These are phyloP conservation scores for Cremastinae sp. DNA, from an alignment of 2,888 invertebrate genomes.

Conservation along the genomic window DNA sequence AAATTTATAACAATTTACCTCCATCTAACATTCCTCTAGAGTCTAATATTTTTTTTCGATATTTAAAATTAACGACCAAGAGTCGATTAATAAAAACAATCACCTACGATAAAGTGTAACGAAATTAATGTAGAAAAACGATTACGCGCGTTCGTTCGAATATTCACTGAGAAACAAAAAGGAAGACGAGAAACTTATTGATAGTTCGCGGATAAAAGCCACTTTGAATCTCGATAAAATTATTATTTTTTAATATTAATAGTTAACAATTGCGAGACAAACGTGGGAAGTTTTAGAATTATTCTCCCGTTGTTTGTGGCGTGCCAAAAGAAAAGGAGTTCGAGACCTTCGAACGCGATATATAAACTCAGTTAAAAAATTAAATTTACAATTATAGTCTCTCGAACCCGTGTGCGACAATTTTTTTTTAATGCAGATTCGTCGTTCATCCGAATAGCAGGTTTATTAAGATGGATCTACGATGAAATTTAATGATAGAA, in stretches of 20 bases:
- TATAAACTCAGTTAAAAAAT: conserved; percentile 35
- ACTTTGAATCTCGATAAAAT: conserved; percentile 35
- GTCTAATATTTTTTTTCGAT: conserved; percentile 17
- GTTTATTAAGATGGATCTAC: conserved; percentile 1
- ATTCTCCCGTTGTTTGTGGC: conserved; percentile 7
- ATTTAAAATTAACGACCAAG: conserved; percentile 28
- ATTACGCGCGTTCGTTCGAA: conserved; percentile 3
- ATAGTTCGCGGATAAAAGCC: conserved; percentile 25
- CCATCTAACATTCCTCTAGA: conserved; percentile 43
- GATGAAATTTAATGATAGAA: conserved; percentile 29
- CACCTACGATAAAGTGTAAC: conserved; percentile 37
- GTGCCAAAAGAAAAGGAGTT: conserved; percentile 32
- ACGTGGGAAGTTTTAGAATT: not conserved
- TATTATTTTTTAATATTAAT: conserved; percentile 4
- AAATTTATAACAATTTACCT: conserved; percentile 44
- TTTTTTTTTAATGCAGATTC: conserved; percentile 40
- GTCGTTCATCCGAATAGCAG: conserved; percentile 13
- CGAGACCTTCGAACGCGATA: not conserved
- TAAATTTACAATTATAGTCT: conserved; percentile 61
- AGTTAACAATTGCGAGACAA: not conserved
- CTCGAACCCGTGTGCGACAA: conserved; percentile 17
- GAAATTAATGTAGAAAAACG: conserved; percentile 19
- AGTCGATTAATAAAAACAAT: conserved; percentile 34
- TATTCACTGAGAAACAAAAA: conserved; percentile 11
- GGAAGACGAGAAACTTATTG: conserved; percentile 46